Conservation (phyloP, 2,888 invertebrate genomes). For the Drosophila melanocephala region DNA sequence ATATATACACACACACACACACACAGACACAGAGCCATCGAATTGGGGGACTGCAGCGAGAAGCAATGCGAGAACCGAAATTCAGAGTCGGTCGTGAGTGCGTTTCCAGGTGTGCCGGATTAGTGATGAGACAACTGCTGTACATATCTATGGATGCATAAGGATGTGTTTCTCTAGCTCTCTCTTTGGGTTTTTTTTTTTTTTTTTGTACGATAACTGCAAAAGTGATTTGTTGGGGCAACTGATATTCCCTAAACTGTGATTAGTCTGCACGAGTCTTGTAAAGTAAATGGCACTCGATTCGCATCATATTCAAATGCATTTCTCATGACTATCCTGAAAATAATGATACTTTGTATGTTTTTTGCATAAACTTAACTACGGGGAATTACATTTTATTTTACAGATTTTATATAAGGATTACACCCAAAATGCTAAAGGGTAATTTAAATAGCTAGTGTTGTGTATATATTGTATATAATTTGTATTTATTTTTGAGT, state of each 20-base stretch:
- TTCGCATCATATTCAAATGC: conserved; percentile 12
- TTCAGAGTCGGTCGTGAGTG: conserved; percentile 42
- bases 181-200: neutral
- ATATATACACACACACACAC: conserved; percentile 17
- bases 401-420: neutral
- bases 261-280: conserved; percentile 38
- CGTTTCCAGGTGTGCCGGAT: conserved; percentile 67
- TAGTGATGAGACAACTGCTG: conserved; percentile 66
- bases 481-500: neutral
- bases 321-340: conserved; percentile 4
- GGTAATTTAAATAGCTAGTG: neutral
- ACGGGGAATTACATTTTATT: neutral
- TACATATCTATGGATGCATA: conserved; percentile 20
- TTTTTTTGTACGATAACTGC: conserved; percentile 26
- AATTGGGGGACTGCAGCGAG: conserved; percentile 2
- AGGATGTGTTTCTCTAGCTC: neutral
- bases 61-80: conserved; percentile 7
- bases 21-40: conserved; percentile 7
- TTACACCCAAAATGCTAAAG: neutral
- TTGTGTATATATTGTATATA: neutral
- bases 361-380: neutral
- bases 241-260: conserved; percentile 42
- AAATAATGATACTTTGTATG: neutral
- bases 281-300: conserved; percentile 14
- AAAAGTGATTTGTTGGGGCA: conserved; percentile 35